Evolutionary conservation across 2,888 invertebrate genomes (phyloP).

Genomic region (Brachyptera risi): DNA sequence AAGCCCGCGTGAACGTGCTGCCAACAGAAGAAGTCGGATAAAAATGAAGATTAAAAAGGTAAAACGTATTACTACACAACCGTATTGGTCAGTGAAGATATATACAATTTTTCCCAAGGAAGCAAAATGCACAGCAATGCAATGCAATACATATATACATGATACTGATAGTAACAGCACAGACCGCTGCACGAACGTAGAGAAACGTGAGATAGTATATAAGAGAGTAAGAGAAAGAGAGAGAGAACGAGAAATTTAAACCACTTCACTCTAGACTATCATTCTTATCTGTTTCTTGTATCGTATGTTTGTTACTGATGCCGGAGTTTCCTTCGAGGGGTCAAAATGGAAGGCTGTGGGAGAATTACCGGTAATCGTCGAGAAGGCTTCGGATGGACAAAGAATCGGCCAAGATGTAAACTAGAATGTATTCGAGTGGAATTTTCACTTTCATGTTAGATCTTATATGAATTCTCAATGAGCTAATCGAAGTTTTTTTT

Average conservation of each 20-base stretch:
- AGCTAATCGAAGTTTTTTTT: background rate
- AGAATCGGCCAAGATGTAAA: background rate
- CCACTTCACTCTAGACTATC: background rate
- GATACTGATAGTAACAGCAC: no score
- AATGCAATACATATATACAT: no score
- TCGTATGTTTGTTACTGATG: background rate
- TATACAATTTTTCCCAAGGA: no score
- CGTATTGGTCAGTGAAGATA: no score
- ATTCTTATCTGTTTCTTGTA: background rate
- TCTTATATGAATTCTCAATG: no score
- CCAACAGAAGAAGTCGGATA: no score
- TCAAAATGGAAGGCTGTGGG: constrained; percentile 2
- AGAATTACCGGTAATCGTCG: background rate
- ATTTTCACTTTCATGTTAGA: constrained; percentile 3
- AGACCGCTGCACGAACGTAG: background rate
- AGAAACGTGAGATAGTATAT: constrained; percentile 4
- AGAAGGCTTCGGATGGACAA: background rate
- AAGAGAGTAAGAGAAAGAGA: no score
- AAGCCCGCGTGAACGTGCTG: no score
- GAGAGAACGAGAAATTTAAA: no score
- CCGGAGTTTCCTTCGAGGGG: background rate
- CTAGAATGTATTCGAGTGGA: background rate
- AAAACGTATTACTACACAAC: no score
- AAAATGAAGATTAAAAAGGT: no score
- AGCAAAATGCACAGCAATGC: no score